These are phyloP conservation scores for Platysternon megacephalum DNA, from an alignment of 2,113 vertebrate species.

Conservation along the genomic window DNA sequence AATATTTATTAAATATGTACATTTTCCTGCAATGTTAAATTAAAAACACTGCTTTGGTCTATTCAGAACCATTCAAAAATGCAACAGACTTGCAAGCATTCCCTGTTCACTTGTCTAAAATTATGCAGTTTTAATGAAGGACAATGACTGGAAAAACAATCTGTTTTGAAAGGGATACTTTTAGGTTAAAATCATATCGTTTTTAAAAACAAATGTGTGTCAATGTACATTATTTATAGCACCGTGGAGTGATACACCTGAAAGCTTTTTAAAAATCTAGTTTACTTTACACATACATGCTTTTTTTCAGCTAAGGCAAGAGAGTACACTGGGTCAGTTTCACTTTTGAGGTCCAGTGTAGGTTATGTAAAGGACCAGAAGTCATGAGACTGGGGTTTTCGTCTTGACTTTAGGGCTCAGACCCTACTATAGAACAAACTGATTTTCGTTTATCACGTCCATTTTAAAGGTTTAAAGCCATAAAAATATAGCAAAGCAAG, in stretches of 20 bases:
- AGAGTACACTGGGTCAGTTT: constrained; percentile 64
- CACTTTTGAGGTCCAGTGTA: constrained; percentile 62
- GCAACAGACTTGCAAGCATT: not conserved
- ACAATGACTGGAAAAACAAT: constrained; percentile 13
- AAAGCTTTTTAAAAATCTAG: constrained; percentile 49
- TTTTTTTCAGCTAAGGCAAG: constrained; percentile 55
- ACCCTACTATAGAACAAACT: not conserved
- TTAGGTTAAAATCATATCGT: not conserved
- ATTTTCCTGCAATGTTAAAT: not conserved
- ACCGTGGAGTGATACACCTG: not conserved
- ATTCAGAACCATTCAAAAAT: not conserved
- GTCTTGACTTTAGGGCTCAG: not conserved
- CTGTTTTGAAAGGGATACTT: constrained; percentile 25
- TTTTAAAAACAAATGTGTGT: constrained; percentile 21
- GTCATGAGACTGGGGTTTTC: not conserved
- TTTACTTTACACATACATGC: constrained; percentile 56
- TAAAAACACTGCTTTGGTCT: not conserved
- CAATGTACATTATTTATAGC: constrained; percentile 24
- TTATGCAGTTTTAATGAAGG: not conserved
- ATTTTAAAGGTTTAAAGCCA: constrained; percentile 61
- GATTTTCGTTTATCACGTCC: not conserved
- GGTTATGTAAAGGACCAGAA: constrained; percentile 27
- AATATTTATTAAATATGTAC: not conserved
- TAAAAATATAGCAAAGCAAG: constrained; percentile 65
- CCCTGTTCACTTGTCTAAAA: not conserved